Percentiles rank a stretch among this genome's conserved stretches.
phyloP scores from a whole-genome alignment of 2,888 invertebrate genomes.

The Lithophane leautieri region DNA sequence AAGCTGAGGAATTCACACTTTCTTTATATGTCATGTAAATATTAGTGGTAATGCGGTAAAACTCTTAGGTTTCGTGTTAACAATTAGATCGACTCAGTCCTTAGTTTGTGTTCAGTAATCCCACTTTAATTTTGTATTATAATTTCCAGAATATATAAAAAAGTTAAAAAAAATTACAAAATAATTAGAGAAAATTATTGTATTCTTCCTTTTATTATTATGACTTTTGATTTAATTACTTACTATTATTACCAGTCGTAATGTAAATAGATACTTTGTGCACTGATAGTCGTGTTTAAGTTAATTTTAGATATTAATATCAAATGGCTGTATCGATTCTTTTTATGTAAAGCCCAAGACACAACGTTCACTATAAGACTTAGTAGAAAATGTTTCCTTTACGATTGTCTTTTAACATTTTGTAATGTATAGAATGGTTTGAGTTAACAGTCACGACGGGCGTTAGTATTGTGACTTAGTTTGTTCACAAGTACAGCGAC shows the following conservation, averaged over 20 bases:
- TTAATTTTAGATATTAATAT: conserved; percentile 81
- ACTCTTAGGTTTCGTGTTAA: conserved; percentile 74
- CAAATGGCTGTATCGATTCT: conserved; percentile 86
- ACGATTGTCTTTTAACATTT: conserved; percentile 70
- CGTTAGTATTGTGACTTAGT: conserved; percentile 75
- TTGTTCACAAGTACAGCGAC: conserved; percentile 69
- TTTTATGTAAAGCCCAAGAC: conserved; percentile 77
- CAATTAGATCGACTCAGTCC: conserved; percentile 71
- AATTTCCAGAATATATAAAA: conserved; percentile 78
- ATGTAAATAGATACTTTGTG: conserved; percentile 87
- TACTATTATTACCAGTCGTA: conserved; percentile 81
- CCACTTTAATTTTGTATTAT: conserved; percentile 76
- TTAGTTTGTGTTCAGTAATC: conserved; percentile 83
- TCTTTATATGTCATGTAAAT: conserved; percentile 78
- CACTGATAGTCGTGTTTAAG: conserved; percentile 88
- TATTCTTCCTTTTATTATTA: conserved; percentile 75
- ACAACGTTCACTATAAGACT: conserved; percentile 78
- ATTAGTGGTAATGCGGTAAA: conserved; percentile 74
- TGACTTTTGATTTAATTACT: conserved; percentile 76
- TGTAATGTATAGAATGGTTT: conserved; percentile 77
- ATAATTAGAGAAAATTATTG: conserved; percentile 72
- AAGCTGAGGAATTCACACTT: conserved; percentile 61
- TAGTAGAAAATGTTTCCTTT: conserved; percentile 76
- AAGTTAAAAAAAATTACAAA: conserved; percentile 75
- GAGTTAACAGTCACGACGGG: conserved; percentile 73